Conservation (phyloP, 2,113 vertebrate genomes). For the Taxidea taxus region DNA sequence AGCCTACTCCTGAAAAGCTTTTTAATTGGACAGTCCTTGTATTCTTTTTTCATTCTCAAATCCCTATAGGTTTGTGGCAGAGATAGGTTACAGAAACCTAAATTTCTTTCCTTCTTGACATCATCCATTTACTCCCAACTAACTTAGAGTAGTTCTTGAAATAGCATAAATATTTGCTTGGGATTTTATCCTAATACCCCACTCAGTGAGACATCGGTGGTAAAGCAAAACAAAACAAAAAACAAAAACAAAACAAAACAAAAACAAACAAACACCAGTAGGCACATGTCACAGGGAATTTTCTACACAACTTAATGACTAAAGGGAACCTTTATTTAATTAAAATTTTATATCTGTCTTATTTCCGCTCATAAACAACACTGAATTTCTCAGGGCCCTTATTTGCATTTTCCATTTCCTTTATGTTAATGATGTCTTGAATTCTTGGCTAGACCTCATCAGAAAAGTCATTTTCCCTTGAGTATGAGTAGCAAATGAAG, state of each 20-base stretch:
- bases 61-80: background rate
- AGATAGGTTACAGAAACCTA: background rate
- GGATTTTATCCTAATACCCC: conserved; percentile 26
- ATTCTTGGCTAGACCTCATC: conserved; percentile 41
- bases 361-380: conserved; percentile 39
- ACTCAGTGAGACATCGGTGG: background rate
- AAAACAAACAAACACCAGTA: background rate
- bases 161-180: conserved; percentile 59
- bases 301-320: conserved; percentile 41
- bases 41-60: background rate
- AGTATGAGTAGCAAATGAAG: background rate
- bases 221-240: background rate
- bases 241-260: background rate
- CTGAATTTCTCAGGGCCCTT: conserved; percentile 33
- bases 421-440: conserved; percentile 37
- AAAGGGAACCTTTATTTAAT: conserved; percentile 56
- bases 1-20: background rate
- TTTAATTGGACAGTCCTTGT: background rate
- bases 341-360: conserved; percentile 40
- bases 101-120: background rate
- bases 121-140: background rate
- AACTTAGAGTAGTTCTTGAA: conserved; percentile 21
- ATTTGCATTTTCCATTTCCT: conserved; percentile 63
- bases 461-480: conserved; percentile 29
- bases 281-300: conserved; percentile 21